Evolutionary conservation across 2,113 vertebrate genomes (phyloP).

Genomic region (Phaethornis superciliosus): DNA sequence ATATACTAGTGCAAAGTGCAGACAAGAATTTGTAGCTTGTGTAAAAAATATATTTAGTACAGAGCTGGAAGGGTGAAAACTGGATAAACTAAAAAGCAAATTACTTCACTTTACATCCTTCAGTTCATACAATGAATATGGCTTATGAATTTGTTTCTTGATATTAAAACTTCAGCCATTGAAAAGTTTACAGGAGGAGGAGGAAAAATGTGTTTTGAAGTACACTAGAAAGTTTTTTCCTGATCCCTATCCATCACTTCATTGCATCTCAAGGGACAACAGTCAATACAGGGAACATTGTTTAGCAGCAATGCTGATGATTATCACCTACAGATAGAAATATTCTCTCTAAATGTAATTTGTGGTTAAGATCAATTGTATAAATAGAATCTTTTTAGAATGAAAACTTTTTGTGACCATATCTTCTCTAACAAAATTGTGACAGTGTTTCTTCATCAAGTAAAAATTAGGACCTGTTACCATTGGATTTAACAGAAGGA

Average conservation of each 20-base stretch:
- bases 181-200: not conserved
- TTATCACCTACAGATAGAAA: not conserved
- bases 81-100: not conserved
- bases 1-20: not conserved
- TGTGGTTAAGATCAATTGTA: not conserved
- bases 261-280: not conserved
- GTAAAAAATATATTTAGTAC: not conserved
- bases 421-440: not conserved
- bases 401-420: not conserved
- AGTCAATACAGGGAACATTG: not conserved
- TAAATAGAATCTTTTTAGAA: not conserved
- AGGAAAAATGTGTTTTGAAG: not conserved
- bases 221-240: not conserved
- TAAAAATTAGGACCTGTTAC: not conserved
- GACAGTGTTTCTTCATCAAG: not conserved
- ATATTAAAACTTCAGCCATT: not conserved
- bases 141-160: not conserved
- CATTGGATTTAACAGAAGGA: not conserved
- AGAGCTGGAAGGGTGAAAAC: not conserved
- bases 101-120: not conserved
- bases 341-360: not conserved
- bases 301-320: not conserved
- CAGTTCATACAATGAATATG: not conserved
- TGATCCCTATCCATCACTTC: not conserved
- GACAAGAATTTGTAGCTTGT: not conserved